Conservation (phyloP, 2,888 invertebrate species). For the Protodeltote pygarga region DNA sequence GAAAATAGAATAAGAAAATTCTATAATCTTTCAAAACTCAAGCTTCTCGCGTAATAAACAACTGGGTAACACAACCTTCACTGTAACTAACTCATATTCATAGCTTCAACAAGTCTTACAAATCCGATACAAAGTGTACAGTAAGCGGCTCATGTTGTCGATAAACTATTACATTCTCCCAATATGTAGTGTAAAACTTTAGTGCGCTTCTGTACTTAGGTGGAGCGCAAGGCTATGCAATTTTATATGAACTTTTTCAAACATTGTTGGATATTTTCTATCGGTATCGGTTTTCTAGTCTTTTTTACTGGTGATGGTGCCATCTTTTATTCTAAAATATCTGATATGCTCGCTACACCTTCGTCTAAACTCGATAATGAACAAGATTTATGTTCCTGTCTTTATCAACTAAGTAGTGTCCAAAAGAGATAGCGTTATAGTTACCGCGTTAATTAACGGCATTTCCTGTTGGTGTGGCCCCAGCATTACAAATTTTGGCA, state of each 20-base stretch:
- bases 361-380: no score
- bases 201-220: constrained; percentile 35
- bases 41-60: neutral
- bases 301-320: no score
- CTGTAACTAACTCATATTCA: constrained; percentile 6
- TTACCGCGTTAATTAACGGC: no score
- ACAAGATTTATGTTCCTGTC: no score
- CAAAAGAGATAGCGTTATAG: no score
- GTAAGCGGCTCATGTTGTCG: constrained; percentile 46
- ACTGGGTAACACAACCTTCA: neutral
- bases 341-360: no score
- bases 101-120: constrained; percentile 10
- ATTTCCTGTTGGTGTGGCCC: no score
- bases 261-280: constrained; percentile 27
- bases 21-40: neutral
- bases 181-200: constrained; percentile 45
- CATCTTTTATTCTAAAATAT: no score
- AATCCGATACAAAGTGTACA: constrained; percentile 39
- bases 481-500: no score
- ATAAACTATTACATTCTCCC: constrained; percentile 42
- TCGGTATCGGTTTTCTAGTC: constrained; percentile 4
- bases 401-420: no score
- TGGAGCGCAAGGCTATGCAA: constrained; percentile 29
- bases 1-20: no score
- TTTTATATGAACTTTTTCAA: constrained; percentile 28